These are phyloP conservation scores for Dynastes tityus DNA, from an alignment of 2,888 invertebrate species.

Conservation along the genomic window DNA sequence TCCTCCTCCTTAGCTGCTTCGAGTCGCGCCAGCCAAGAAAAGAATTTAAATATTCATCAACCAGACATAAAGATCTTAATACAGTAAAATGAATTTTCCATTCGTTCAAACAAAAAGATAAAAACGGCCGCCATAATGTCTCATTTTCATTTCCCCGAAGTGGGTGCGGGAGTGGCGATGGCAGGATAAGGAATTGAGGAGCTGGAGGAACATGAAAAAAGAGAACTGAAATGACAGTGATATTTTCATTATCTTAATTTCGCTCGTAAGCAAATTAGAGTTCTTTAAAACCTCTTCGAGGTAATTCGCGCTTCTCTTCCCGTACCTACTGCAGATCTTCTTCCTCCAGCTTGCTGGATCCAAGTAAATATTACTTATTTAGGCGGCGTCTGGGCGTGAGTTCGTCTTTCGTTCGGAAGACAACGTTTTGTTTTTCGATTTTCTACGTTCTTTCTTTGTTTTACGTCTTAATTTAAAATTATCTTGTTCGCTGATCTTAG, in stretches of 20 bases:
- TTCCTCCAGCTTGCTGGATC: not conserved
- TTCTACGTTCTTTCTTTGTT: conserved; percentile 52
- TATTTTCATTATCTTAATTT: conserved; percentile 68
- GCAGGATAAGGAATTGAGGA: not conserved
- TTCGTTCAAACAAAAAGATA: conserved; percentile 67
- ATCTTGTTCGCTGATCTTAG: conserved; percentile 49
- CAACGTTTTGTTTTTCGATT: conserved; percentile 34
- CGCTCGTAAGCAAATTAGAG: conserved; percentile 64
- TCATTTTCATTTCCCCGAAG: conserved; percentile 62
- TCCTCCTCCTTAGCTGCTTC: not conserved
- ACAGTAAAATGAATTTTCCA: conserved; percentile 69
- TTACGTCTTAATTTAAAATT: conserved; percentile 57
- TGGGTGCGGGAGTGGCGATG: not conserved
- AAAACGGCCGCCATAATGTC: conserved; percentile 55
- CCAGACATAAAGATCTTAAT: conserved; percentile 69
- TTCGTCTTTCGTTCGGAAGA: conserved; percentile 8
- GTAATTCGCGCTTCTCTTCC: conserved; percentile 27
- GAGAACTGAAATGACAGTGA: conserved; percentile 65
- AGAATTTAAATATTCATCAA: conserved; percentile 69
- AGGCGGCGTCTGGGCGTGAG: not conserved
- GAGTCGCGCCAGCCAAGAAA: conserved; percentile 54
- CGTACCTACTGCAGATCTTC: not conserved
- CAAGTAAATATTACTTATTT: not conserved
- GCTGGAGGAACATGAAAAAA: conserved; percentile 38
- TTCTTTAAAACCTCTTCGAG: conserved; percentile 58